A percentile compares a stretch with the other conserved stretches of the same genome.
These are phyloP conservation scores for Arion vulgaris DNA, from an alignment of 1,140 invertebrate genomes.

Conservation along the genomic window DNA sequence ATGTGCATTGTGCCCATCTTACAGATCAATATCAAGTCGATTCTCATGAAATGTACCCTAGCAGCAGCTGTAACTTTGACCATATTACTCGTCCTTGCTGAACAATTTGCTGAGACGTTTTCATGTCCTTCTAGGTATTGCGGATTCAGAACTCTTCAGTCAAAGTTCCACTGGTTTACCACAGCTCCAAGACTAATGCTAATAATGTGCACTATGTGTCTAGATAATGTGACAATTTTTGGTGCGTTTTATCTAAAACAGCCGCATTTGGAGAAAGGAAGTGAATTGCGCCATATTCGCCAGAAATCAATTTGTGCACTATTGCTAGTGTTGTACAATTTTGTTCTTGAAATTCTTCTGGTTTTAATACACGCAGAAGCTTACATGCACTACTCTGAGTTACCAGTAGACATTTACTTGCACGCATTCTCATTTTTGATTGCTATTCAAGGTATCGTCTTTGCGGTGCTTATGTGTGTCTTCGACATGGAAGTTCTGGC, in stretches of 20 bases:
- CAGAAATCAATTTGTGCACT: background rate
- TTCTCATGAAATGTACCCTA: background rate
- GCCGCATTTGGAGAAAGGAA: background rate
- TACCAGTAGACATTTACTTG: background rate
- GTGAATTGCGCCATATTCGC: background rate
- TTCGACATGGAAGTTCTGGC: background rate
- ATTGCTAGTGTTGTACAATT: background rate
- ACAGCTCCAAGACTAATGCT: constrained; percentile 5
- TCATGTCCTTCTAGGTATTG: background rate
- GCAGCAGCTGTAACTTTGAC: background rate
- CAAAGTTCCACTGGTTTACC: constrained; percentile 27
- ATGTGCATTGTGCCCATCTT: constrained; percentile 7
- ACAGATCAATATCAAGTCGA: background rate
- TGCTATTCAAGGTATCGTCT: constrained; percentile 29
- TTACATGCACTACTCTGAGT: background rate
- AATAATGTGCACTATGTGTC: background rate
- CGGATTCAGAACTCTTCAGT: constrained; percentile 18
- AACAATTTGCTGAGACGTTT: background rate
- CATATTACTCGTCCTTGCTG: background rate
- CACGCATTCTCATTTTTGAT: background rate
- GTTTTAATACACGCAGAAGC: constrained; percentile 7
- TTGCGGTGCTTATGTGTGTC: constrained; percentile 7
- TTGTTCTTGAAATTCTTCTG: constrained; percentile 7
- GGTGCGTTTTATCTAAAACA: constrained; percentile 19
- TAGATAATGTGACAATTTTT: constrained; percentile 3